phyloP scores from a whole-genome alignment of 2,888 invertebrate genomes.

The Apeira syringaria region DNA sequence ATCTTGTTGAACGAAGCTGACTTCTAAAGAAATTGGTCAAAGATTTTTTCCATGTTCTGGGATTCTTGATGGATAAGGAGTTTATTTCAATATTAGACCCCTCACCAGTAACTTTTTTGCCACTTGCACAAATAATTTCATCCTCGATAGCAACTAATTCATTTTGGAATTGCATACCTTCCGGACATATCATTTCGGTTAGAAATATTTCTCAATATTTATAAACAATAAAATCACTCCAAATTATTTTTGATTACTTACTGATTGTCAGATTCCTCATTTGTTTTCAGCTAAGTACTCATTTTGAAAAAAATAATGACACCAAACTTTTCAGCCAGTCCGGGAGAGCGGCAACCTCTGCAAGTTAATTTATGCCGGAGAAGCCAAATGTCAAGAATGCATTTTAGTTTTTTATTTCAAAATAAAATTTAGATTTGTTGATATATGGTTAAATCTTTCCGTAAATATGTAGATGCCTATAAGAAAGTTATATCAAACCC shows the following conservation, averaged over 20 bases:
- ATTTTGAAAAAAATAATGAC: slow-evolving; percentile 13
- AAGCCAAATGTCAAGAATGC: too few relatives aligned
- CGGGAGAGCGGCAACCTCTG: too few relatives aligned
- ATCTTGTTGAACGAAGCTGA: slow-evolving; percentile 69
- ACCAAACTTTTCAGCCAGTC: slow-evolving; percentile 34
- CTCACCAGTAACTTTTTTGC: slow-evolving; percentile 53
- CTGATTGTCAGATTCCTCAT: slow-evolving; percentile 25
- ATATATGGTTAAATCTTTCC: too few relatives aligned
- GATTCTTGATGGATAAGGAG: slow-evolving; percentile 64
- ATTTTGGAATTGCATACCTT: slow-evolving; percentile 57
- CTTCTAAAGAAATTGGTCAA: slow-evolving; percentile 72
- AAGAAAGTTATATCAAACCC: too few relatives aligned
- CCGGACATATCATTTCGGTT: slow-evolving; percentile 64
- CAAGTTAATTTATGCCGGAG: too few relatives aligned
- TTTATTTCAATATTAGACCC: slow-evolving; percentile 58
- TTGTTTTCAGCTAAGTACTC: slow-evolving; percentile 19
- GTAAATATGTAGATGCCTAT: too few relatives aligned
- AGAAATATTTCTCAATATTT: slow-evolving; percentile 32
- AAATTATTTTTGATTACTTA: slow-evolving; percentile 25
- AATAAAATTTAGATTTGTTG: too few relatives aligned
- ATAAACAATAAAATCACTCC: slow-evolving; percentile 33
- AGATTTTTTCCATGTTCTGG: slow-evolving; percentile 75
- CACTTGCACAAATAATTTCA: slow-evolving; percentile 47
- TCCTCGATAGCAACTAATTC: slow-evolving; percentile 52
- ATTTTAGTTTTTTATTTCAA: too few relatives aligned